phyloP scores from a whole-genome alignment of 2,888 invertebrate species.

The Chirona hameri region DNA sequence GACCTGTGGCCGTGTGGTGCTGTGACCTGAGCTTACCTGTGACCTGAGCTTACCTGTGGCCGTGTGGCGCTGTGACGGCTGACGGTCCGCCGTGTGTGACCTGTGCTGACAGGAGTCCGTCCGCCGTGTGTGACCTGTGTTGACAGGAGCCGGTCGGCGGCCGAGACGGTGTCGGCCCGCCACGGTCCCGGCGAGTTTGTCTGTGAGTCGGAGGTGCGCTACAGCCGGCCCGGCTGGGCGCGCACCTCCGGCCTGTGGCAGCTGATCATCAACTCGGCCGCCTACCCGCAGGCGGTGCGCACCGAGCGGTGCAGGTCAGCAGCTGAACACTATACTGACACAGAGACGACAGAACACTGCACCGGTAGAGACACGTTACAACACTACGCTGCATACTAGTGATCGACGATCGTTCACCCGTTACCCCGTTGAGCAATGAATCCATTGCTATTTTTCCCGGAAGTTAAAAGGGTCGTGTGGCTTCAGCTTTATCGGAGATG shows the following conservation, averaged over 20 bases:
- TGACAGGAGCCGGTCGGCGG: not conserved
- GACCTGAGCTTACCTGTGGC: not conserved
- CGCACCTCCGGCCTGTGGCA: constrained; percentile 45
- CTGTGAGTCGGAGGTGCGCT: constrained; percentile 45
- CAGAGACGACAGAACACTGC: too few species aligned
- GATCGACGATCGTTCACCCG: too few species aligned
- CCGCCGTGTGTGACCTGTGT: not conserved
- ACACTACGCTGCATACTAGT: too few species aligned
- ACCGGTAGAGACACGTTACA: too few species aligned
- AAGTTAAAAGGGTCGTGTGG: too few species aligned
- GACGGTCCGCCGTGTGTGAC: not conserved
- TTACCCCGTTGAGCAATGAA: too few species aligned
- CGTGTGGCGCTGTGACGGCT: not conserved
- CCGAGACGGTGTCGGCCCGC: not conserved
- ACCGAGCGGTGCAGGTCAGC: constrained; percentile 45
- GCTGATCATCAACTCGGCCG: constrained; percentile 45
- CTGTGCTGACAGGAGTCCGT: not conserved
- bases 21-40: not conserved
- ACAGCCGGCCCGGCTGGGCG: constrained; percentile 46
- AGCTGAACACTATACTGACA: not conserved
- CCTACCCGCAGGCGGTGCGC: constrained; percentile 45
- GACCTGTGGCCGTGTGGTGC: too few species aligned
- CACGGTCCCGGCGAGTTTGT: constrained; percentile 45
- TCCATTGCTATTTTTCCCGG: too few species aligned
- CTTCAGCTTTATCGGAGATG: too few species aligned